phyloP scores from a whole-genome alignment of 2,888 invertebrate genomes.

The Homarus gammarus region DNA sequence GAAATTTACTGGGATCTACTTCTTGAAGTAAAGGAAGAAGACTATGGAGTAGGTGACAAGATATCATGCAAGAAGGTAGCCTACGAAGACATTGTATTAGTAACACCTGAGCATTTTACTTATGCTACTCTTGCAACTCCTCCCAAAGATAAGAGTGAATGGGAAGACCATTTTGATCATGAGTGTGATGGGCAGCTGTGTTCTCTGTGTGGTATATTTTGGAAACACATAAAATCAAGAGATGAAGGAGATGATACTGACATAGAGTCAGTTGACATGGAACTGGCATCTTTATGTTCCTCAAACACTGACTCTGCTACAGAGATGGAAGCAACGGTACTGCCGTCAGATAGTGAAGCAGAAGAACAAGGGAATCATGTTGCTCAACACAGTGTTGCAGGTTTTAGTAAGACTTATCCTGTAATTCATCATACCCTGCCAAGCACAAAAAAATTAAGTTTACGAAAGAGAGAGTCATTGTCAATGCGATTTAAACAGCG shows the following conservation, averaged over 20 bases:
- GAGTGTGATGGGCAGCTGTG: conserved; percentile 61
- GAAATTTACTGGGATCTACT: conserved; percentile 48
- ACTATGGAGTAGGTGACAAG: neutral
- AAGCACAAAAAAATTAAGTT: neutral
- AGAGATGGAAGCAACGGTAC: neutral
- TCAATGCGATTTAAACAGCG: neutral
- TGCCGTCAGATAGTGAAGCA: conserved; percentile 23
- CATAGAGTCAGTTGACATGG: conserved; percentile 52
- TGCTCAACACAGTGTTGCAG: neutral
- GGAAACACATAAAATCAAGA: conserved; percentile 37
- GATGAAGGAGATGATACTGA: conserved; percentile 33
- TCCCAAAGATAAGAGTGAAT: conserved; percentile 27
- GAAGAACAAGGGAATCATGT: conserved; percentile 11
- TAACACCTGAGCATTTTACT: neutral
- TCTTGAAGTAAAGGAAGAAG: conserved; percentile 6
- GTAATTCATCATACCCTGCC: neutral
- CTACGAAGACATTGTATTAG: neutral
- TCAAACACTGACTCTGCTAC: conserved; percentile 34
- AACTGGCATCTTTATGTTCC: conserved; percentile 27
- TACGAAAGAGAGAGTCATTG: neutral
- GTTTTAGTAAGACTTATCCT: neutral
- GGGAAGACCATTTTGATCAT: conserved; percentile 39
- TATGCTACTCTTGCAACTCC: conserved; percentile 35
- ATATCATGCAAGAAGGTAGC: neutral
- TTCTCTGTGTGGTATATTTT: conserved; percentile 47